A percentile compares a stretch with the other conserved stretches of the same genome.
phyloP scores from a whole-genome alignment of 2,113 vertebrate genomes.

The Halcyon malimbica region DNA sequence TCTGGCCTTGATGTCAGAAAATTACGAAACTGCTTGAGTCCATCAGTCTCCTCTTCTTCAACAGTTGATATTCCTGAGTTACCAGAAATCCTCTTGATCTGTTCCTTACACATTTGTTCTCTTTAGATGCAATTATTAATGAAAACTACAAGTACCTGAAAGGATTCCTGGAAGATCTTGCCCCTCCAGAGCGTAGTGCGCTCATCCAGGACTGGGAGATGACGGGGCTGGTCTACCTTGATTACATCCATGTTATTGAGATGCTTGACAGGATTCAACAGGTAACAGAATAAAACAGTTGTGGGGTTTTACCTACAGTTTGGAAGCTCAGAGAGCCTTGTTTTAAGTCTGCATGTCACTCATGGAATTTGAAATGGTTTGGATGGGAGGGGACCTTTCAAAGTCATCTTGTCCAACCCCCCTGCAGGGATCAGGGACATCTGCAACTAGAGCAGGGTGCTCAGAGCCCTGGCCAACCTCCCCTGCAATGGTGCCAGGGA shows the following conservation, averaged over 20 bases:
- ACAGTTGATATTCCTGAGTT: not conserved
- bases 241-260: slow-evolving; percentile 90
- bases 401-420: too few species aligned
- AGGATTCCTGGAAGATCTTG: slow-evolving; percentile 90
- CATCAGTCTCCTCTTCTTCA: too few species aligned
- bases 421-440: too few species aligned
- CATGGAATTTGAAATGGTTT: not conserved
- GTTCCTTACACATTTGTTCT: rapidly evolving
- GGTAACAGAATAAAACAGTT: slow-evolving; percentile 31
- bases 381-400: not conserved
- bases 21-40: rapidly evolving
- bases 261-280: slow-evolving; percentile 87
- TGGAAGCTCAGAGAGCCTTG: rapidly evolving
- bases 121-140: slow-evolving; percentile 93
- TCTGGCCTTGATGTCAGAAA: not conserved
- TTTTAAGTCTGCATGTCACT: not conserved
- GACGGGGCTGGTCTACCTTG: slow-evolving; percentile 89
- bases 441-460: too few species aligned
- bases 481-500: not conserved
- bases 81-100: not conserved
- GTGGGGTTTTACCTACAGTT: rapidly evolving
- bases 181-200: slow-evolving; percentile 80
- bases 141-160: slow-evolving; percentile 93
- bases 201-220: slow-evolving; percentile 96
- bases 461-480: too few species aligned